A percentile compares a stretch with the other conserved stretches of the same genome.
Evolutionary conservation across 2,113 vertebrate genomes (phyloP).

Genomic region (Phoxinus phoxinus): DNA sequence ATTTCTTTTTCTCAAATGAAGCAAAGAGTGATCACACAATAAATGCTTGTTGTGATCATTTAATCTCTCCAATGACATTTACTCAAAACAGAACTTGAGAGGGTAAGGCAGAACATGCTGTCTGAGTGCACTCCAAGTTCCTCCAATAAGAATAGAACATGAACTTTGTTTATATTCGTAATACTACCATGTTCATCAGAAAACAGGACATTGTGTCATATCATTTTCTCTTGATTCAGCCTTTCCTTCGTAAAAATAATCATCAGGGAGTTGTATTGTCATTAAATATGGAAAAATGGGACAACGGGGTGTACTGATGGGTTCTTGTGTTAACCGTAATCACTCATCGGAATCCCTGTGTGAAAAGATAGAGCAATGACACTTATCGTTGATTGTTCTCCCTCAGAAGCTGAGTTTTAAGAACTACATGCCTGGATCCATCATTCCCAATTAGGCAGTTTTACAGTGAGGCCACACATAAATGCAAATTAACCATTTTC

Average conservation of each 20-base stretch:
- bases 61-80: constrained; percentile 57
- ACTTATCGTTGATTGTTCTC: background rate
- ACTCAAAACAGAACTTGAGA: constrained; percentile 52
- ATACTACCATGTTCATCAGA: background rate
- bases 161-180: background rate
- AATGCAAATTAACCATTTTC: constrained; percentile 38
- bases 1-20: constrained; percentile 56
- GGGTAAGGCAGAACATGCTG: constrained; percentile 8
- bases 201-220: background rate
- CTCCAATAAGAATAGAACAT: background rate
- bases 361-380: background rate
- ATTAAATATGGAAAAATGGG: constrained; percentile 17
- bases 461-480: constrained; percentile 2
- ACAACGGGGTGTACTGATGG: background rate
- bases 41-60: constrained; percentile 69
- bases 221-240: background rate
- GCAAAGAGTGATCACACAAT: constrained; percentile 59
- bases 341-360: background rate
- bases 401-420: background rate
- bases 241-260: background rate
- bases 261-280: background rate
- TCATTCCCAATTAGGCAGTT: constrained; percentile 16
- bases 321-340: constrained; percentile 3
- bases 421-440: background rate
- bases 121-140: background rate